Evolutionary conservation across 2,797 vertebrate species (phyloP).

Genomic region (Epinephelus awoara): DNA sequence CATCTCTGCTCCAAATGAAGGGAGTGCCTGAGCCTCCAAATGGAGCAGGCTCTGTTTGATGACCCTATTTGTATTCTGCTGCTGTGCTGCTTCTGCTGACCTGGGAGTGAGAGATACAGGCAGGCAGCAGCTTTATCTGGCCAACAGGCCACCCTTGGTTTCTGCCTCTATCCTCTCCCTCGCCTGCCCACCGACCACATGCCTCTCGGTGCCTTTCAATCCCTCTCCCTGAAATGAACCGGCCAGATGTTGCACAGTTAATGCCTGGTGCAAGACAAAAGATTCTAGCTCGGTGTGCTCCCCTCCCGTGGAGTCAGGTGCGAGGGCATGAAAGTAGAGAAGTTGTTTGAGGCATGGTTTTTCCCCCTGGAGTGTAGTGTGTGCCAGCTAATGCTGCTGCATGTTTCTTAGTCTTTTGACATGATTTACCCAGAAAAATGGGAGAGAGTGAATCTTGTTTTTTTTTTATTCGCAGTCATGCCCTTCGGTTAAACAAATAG

Average conservation of each 20-base stretch:
- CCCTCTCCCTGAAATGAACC: slow-evolving; percentile 48
- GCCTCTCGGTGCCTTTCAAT: slow-evolving; percentile 65
- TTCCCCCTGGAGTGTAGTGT: slow-evolving; percentile 34
- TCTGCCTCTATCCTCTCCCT: slow-evolving; percentile 49
- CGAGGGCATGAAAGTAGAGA: slow-evolving; percentile 36
- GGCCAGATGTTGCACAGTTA: slow-evolving; percentile 71
- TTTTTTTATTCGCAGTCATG: not conserved
- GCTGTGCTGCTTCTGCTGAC: slow-evolving; percentile 70
- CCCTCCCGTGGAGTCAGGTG: slow-evolving; percentile 51
- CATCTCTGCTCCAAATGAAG: slow-evolving; percentile 69
- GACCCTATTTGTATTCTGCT: slow-evolving; percentile 81
- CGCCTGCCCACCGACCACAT: slow-evolving; percentile 41
- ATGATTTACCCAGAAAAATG: slow-evolving; percentile 6
- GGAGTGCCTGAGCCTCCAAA: slow-evolving; percentile 66
- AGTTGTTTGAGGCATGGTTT: slow-evolving; percentile 23
- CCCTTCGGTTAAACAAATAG: slow-evolving; percentile 52
- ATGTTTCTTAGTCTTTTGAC: slow-evolving; percentile 20
- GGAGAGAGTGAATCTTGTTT: not conserved
- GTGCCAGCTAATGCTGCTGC: slow-evolving; percentile 20
- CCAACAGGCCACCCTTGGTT: slow-evolving; percentile 72
- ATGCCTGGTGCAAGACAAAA: slow-evolving; percentile 67
- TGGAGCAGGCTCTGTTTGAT: slow-evolving; percentile 72
- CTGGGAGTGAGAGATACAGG: slow-evolving; percentile 78
- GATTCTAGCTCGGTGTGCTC: slow-evolving; percentile 22
- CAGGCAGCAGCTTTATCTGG: slow-evolving; percentile 77